Percentiles rank a stretch among this genome's conserved stretches.
Evolutionary conservation across 2,113 vertebrate genomes (phyloP).

Genomic region (Pagrus major): DNA sequence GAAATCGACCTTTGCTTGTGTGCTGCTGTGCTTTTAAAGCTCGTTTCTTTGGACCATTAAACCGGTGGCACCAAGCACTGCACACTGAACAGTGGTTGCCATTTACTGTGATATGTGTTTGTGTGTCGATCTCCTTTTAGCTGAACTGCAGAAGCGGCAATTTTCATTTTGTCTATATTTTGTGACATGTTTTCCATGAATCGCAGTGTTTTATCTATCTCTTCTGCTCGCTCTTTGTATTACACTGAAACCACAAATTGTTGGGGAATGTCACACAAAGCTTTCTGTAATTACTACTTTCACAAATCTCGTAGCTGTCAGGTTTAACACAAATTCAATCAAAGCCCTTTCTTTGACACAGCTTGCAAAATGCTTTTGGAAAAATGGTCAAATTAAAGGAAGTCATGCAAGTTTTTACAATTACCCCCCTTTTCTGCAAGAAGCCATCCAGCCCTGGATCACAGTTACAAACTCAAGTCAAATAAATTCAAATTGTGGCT

Average conservation of each 20-base stretch:
- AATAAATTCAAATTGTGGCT: conserved; percentile 10
- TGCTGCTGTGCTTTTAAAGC: conserved; percentile 24
- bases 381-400: neutral
- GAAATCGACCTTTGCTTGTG: conserved; percentile 2
- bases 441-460: neutral
- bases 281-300: neutral
- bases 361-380: neutral
- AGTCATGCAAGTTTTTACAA: neutral
- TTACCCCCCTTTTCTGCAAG: neutral
- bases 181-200: neutral
- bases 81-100: conserved; percentile 2
- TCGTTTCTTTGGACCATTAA: conserved; percentile 43
- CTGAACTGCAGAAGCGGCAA: neutral
- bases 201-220: neutral
- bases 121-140: neutral
- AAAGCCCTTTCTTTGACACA: neutral
- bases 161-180: neutral
- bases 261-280: neutral
- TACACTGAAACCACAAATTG: neutral
- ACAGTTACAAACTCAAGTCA: conserved; percentile 6
- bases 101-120: conserved; percentile 11
- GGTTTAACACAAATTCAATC: neutral
- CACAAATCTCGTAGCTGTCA: neutral
- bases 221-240: neutral
- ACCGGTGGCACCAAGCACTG: neutral